Evolutionary conservation across 2,888 invertebrate species (phyloP), one percentile per base, ranked within the genome.

Genomic region (Lepidocyrtinus sp.): DNA sequence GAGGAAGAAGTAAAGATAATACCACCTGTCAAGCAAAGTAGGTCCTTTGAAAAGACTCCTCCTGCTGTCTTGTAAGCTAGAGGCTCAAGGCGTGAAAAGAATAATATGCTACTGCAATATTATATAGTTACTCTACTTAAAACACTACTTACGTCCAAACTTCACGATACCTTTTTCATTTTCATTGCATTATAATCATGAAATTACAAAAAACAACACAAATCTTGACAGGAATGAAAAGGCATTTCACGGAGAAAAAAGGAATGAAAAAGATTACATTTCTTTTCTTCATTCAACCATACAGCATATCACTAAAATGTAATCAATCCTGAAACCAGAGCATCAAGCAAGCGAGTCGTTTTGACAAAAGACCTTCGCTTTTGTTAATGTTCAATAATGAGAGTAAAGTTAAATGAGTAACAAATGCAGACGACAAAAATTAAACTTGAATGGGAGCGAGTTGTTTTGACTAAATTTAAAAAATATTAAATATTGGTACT

Each of bases 1-100:
- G 7, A 59, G 59, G 45, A 65, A 59, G 75, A 69, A 59, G 74
- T 24, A 67, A 63, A 69, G 75, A 75, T 75, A 77, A 77, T 77
- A 71, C 77, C 71, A 25, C 77, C 70, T 77, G 77, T 77, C 77
- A 77, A 50, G 63, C 9, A 59, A 77, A 77, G 65, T 77, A 71
- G 77, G 71, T 65, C 71, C 55, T 50, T 70, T 50, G 27, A 70
- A 65, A 77, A 73, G 74, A 63, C 74, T 59, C 67, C 74, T 65
- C 67, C 65, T 64, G 36, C n/a, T 59, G 45, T 64, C 59, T 70
- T 70, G 55, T 68, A 12, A 9, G 50, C 59, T 59, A n/a, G 15
- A 21, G 59, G 59, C 59, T 59, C 59, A n/a, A 59, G 21, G 59
- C 22, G 59, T 59, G 59, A 59, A 21, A 22, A 21, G 22, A 59